Conservation (phyloP, 1,140 invertebrate species). For the Centruroides vittatus region DNA sequence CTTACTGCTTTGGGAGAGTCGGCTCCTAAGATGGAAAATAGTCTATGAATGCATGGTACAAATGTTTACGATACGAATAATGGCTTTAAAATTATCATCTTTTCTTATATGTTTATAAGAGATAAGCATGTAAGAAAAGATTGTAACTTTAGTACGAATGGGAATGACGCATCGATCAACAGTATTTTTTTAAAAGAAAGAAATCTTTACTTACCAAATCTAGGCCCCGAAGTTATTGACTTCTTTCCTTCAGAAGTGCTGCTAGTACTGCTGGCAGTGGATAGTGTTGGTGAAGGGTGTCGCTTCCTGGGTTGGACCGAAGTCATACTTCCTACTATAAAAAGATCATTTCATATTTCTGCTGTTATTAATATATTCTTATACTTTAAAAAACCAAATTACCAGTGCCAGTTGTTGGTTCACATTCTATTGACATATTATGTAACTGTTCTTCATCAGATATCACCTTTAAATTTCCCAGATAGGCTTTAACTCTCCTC, state of each 20-base stretch:
- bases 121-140: too few species aligned
- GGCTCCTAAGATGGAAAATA: conserved; percentile 41
- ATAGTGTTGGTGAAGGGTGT: conserved; percentile 72
- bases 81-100: too few species aligned
- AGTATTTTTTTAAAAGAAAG: too few species aligned
- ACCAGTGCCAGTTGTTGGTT: conserved; percentile 44
- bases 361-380: not conserved
- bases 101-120: too few species aligned
- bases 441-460: conserved; percentile 82
- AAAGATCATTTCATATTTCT: not conserved
- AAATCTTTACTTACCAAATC: conserved; percentile 41
- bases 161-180: too few species aligned
- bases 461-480: conserved; percentile 79
- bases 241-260: conserved; percentile 28
- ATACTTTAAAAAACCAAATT: not conserved
- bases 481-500: conserved; percentile 83
- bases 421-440: conserved; percentile 76
- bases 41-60: too few species aligned
- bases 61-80: too few species aligned
- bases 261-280: conserved; percentile 75
- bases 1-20: conserved; percentile 89
- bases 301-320: conserved; percentile 40
- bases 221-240: conserved; percentile 30
- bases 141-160: too few species aligned
- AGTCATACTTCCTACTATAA: not conserved